Base-by-base conservation (phyloP, 2,888 invertebrate species). In the Leptinotarsa haldemani region DNA sequence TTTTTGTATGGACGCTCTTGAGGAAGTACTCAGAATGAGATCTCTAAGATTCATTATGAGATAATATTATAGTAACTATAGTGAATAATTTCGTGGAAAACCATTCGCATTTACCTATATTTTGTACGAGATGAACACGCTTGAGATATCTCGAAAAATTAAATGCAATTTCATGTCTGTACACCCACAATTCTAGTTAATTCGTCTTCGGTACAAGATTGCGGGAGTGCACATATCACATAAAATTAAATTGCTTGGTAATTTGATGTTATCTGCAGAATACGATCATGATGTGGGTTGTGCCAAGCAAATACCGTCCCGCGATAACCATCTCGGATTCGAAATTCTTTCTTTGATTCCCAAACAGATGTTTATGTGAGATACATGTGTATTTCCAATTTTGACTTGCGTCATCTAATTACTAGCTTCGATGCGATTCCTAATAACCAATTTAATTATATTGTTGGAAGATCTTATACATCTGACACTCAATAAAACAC, bases 251-350 rank as follows among this genome's bases (percentile, higher is more conserved):
- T 83, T 82, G 81, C 81, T 78, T 77, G 79, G 80, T 82, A 83
- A 84, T 84, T 84, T 84, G 83, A 84, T 84, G 79, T 80, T 83
- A 84, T 84, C 83, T 78, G 73, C 77, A 80, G 81, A 83, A 82
- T 83, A 69, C 68, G 74, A 79, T 78, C 77, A 73, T 74, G 74
- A 74, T 70, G 70, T 73, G 73, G 70, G 70, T 48, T 66, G 70
- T 48, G 70, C 73, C 71, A 73, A 77, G 74, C 75, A 75, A 78
- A 76, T 75, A 73, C 70, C 65, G 64, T 68, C 65, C 25, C 50
- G 47, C 50, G 65, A 75, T 70, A 68, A 68, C 30, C 50, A 70
- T 73, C 70, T 53, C 63, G 50, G 16, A 56, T 50, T 67, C 67
- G 74, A 74, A 69, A 71, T 66, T 73, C 66, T 65, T 65, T 69